Evolutionary conservation across 1,140 invertebrate species (phyloP), one percentile per base, ranked within the genome.

Genomic region (Tyrophagus putrescentiae): DNA sequence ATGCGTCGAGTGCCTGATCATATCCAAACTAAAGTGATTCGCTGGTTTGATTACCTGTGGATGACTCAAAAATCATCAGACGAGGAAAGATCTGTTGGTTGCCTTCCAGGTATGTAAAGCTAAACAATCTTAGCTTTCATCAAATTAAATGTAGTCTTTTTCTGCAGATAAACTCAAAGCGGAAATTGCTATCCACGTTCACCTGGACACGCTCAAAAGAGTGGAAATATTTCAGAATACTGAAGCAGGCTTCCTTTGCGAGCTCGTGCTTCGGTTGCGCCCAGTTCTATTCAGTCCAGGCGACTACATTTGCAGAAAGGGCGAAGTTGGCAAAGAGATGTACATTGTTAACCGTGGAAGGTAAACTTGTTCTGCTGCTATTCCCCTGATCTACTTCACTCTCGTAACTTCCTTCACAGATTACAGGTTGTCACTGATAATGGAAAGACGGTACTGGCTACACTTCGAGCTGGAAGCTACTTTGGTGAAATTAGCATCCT

Each of bases 401-500:
- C 27, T 54, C 36, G 29, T 54, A 5, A 21, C 9, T 9, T 9
- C 6, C 9, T 31, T 21, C 36, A 9, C 31, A 60, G 56, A 65
- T 80, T 98, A 39, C 91, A 96, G 75, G 93, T 98, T 64, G 92
- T 98, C 32, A 88, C 88, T 18, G 90, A 94, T 76, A 93, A 97
- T 76, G 92, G 92, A 48, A 88, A 91, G 73, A 93, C 90, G 27
- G 92, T 97, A 41, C 78, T 98, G 70, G 93, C 93, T 64, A 96
- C 91, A 61, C 78, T 98, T 64, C 89, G 90, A 74, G 89, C 90
- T 64, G 93, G 93, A 72, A 94, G 89, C 72, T 98, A 98, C 81
- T 98, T 98, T 77, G 95, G 95, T 66, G 95, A 98, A 80, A 97
- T 98, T 77, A 93, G 88, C 78, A 96, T 98, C 77, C 82, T 98